Evolutionary conservation across 2,797 vertebrate genomes (phyloP).

Genomic region (Artibeus lituratus): DNA sequence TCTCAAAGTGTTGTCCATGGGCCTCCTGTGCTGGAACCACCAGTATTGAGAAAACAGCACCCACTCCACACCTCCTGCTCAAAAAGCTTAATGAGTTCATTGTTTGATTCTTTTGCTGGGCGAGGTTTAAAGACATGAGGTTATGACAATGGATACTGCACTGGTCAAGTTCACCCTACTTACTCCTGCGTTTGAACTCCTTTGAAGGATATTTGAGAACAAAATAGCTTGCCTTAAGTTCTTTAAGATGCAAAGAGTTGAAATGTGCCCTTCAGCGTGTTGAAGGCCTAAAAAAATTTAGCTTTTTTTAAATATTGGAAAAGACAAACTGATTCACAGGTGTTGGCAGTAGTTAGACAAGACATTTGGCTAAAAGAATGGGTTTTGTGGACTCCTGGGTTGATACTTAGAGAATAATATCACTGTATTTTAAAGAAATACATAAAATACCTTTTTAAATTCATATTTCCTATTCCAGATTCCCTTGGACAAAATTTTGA

Average conservation of each 20-base stretch:
- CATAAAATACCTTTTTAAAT: neutral
- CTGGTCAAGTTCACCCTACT: neutral
- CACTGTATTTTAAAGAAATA: neutral
- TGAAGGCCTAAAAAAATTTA: neutral
- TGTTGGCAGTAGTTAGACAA: neutral
- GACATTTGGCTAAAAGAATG: neutral
- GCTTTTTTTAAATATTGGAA: neutral
- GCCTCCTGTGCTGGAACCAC: neutral
- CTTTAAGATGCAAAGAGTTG: neutral
- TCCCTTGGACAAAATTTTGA: neutral
- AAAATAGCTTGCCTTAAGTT: neutral
- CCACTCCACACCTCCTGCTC: too few relatives aligned
- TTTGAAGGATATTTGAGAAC: neutral
- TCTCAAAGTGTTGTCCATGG: neutral
- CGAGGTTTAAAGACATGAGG: too few relatives aligned
- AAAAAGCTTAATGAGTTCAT: fast-evolving
- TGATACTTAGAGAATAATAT: neutral
- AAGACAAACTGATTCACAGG: neutral
- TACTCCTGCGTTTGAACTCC: neutral
- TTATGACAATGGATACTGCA: neutral
- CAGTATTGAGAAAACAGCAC: neutral
- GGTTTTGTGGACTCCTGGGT: neutral
- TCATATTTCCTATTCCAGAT: neutral
- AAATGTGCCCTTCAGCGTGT: neutral
- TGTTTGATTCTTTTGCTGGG: neutral